Base-by-base conservation (phyloP, 2,113 vertebrate species). In the Malurus melanocephalus region DNA sequence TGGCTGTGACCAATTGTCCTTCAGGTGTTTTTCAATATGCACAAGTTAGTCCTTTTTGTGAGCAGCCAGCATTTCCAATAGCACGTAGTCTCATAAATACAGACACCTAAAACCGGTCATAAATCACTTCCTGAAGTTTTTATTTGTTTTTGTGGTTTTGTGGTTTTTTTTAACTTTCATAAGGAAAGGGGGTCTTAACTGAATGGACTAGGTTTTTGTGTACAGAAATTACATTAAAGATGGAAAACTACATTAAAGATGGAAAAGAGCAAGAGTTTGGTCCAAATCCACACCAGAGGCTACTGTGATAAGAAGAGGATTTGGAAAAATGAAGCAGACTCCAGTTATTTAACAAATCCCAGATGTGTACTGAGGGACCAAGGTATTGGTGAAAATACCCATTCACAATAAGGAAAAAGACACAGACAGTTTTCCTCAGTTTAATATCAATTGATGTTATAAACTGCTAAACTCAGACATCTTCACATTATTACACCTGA, bases 401-500 rank as follows among this genome's bases (percentile, higher is more conserved):
- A 12, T 28, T 66, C 8, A 74, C 8, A 91, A 48, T 51, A 51
- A 82, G 62, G 83, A 68, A 80, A 62, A 46, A 68, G 49, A 90
- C 21, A 20, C 28, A 49, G 43, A 60, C 3, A 9, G 7, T 93
- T 95, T 94, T 95, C 74, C 93, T 92, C 89, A 62, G 64, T 96
- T 97, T 97, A 96, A 94, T 97, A 96, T 83, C 60, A 87, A 72
- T 21, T 82, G 61, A 46, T 88, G 67, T 73, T 95, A 95, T 40
- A 93, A 95, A 96, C 68, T 83, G 80, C 81, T 94, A 90, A 96
- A 96, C 87, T 73, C 93, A 95, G 79, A 94, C 79, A 86, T 68
- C 80, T 94, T 97, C 96, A 97, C 96, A 95, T 94, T 96, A 96
- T 96, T 96, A 96, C 85, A 92, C 81, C 46, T 43, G 62, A 86